Evolutionary conservation across 2,888 invertebrate genomes (phyloP), one percentile per base, ranked within the genome.

Genomic region (Heliconius erato): DNA sequence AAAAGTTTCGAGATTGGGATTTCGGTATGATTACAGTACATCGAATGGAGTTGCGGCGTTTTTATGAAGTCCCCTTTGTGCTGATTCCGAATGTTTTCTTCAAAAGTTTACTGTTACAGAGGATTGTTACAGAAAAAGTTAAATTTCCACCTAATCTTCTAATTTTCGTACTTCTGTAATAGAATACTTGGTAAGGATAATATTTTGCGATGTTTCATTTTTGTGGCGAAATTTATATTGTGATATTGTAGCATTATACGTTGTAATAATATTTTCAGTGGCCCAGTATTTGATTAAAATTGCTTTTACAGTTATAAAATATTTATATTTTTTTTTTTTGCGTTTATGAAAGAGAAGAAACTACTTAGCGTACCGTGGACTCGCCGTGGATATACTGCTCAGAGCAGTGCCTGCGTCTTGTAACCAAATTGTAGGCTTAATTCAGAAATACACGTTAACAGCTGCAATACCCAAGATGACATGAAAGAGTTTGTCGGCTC

Each of bases 21-120:
- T 93, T 91, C 91, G 88, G 92, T 93, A 95, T 95, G 94, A 95
- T 95, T 95, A 95, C 94, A 92, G 94, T 94, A 94, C 94, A 92
- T 89, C 90, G 92, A 95, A 95, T 94, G 92, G 92, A 94, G 94
- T 93, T 90, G 93, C 91, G 91, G 92, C 91, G 88, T 93, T 95
- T 94, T 95, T 95, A 95, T 94, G 93, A 93, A 94, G 90, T 93
- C 92, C 86, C 81, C 88, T 94, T 94, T 94, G 94, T 94, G 91
- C 92, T 89, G 94, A 93, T 92, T 93, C 90, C 90, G 88, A 94
- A 93, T 94, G 92, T 94, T 95, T 93, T 91, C 90, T 90, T 86
- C 89, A 86, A 84, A 93, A 92, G 90, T 93, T 94, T 92, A 91
- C 90, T 88, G 89, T 89, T 90, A 87, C 88, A 65, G 78, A 67